Base-by-base conservation (phyloP, 2,113 vertebrate species). In the Turdus rufiventris region DNA sequence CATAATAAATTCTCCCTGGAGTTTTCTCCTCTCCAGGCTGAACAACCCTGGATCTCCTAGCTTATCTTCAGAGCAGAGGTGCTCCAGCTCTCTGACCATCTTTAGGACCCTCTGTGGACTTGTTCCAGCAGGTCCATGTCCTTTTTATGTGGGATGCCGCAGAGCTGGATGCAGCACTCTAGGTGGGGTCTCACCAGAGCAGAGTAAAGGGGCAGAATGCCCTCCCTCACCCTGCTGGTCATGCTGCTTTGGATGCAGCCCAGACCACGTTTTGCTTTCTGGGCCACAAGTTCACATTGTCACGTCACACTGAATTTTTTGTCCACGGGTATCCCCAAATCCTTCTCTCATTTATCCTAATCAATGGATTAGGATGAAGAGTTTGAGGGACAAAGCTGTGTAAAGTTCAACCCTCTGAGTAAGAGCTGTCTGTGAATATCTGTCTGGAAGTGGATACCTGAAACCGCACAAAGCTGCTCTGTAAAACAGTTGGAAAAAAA, bases 121-220 rank as follows among this genome's bases (percentile, higher is more conserved):
- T 0, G 0, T 4, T 63, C 11, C 14, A 54, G 10, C 38, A 68
- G 38, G 9, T 58, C 28, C 43, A 3, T 51, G 21, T 56, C 34
- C 14, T 24, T 68, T 29, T 8, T 56, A 7, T 33, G 8, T 19
- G 29, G 13, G 31, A 19, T 17, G 2, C 2, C 40, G 62, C 40
- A 61, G 54, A 60, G 47, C 29, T 61, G 61, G 31, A 7, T 9
- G 9, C n/a, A 40, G 38, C 17, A 3, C 9, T 47, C 1, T 24
- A 60, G 38, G 4, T 34, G 34, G 29, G n/a, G 2, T 60, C 29
- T 81, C 19, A 38, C 12, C 23, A 74, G 38, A 33, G 45, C 13
- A 16, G 53, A 45, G 36, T 11, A 40, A 19, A 67, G 47, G 31
- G 24, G 6, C 54, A 68, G n/a, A 82, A 68, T 68, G 17, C 18